Conservation (phyloP, 2,113 vertebrate species). For the Gymnogyps californianus region DNA sequence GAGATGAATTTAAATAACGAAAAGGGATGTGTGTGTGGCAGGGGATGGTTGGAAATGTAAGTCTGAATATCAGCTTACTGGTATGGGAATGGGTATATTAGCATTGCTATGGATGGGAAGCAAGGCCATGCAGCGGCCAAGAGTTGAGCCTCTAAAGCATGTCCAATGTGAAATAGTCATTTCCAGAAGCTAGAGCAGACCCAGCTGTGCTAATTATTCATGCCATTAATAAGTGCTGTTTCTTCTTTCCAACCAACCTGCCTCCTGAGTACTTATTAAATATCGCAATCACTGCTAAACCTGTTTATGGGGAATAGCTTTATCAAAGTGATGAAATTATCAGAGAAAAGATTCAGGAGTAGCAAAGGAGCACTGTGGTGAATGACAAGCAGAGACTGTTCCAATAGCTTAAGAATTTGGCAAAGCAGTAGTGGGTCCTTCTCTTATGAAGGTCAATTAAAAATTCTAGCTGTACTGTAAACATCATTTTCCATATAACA, state of each 20-base stretch:
- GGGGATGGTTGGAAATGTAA: background rate
- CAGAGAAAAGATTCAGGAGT: background rate
- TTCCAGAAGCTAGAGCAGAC: background rate
- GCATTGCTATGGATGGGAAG: background rate
- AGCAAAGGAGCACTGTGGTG: background rate
- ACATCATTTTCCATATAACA: constrained; percentile 50
- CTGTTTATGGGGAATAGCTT: constrained; percentile 17
- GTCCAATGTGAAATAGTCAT: background rate
- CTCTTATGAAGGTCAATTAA: constrained; percentile 51
- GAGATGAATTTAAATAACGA: background rate
- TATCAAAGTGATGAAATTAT: constrained; percentile 8
- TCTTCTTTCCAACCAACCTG: background rate
- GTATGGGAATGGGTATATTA: background rate
- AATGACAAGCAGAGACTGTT: background rate
- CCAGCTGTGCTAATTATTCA: background rate
- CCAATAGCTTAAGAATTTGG: constrained; percentile 16
- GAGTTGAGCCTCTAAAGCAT: background rate
- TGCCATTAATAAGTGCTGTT: background rate
- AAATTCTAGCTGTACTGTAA: constrained; percentile 54
- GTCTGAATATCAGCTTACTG: background rate
- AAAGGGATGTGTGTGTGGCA: background rate
- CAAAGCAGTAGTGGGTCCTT: background rate
- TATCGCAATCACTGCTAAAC: constrained; percentile 6
- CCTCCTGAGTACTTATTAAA: background rate
- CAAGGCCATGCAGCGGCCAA: background rate